Evolutionary conservation across 2,888 invertebrate species (phyloP), one percentile per base, ranked within the genome.

Genomic region (Nineta flava): DNA sequence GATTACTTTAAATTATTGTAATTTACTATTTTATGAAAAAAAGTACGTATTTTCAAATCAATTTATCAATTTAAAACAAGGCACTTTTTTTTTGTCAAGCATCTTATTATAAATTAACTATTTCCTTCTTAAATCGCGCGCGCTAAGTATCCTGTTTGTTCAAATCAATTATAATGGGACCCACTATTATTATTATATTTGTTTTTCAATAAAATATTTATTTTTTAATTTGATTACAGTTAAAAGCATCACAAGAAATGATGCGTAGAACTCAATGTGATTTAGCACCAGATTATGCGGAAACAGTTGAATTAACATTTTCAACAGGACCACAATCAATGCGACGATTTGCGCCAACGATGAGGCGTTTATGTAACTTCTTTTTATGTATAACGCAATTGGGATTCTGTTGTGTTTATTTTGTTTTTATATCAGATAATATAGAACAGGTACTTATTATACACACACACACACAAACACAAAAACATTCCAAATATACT

Each of bases 331-430:
- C 90, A 0, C 63, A 68, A 1, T 63, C 67, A 31, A 60, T 83
- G n/a, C 72, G 80, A 41, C 71, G 70, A 19, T 73, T 79, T 59
- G 76, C 86, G 0, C 68, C 66, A 31, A 59, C 69, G 9, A 82
- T 84, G 75, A 79, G 80, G 69, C 72, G 71, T 32, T 59, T 81
- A 50, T 87, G 95, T 53, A 91, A 94, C 67, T 60, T 78, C 12
- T 94, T 94, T 69, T 77, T 97, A 49, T 87, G 92, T 65, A 73
- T 94, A 51, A 96, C 96, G n/a, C 97, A 97, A 69, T 73, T 97
- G 53, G 97, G 97, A 52, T 96, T 97, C 70, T 97, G 97, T 67
- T 95, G 94, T 65, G 88, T 96, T 26, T 97, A 97, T 68, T 87
- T 95, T 60, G 88, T 96, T 15, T 96, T 96, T 65, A 87, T 96